Base-by-base conservation (phyloP, 1,140 invertebrate species). In the Tachypleus tridentatus region DNA sequence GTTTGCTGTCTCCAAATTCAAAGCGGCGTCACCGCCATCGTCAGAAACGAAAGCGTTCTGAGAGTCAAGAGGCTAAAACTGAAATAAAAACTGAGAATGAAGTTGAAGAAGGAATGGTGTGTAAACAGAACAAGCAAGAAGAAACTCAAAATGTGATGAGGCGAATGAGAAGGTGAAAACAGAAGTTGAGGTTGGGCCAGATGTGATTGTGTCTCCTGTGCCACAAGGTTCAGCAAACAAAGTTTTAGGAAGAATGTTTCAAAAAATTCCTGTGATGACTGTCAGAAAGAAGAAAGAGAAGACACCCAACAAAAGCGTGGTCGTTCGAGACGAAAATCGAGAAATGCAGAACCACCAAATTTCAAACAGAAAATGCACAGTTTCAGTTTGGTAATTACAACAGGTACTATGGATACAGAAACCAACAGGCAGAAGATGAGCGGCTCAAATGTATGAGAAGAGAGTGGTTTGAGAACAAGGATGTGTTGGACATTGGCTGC, bases 361-460 rank as follows among this genome's bases (percentile, higher is more conserved):
- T 60, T 65, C 54, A 61, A 60, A 60, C 6, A 49, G 7, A 61
- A 62, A 60, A 66, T 53, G 58, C 57, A 60, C 81, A 82, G 72
- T 98, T 93, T 78, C 87, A 91, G 65, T 95, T 89, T 82, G 95
- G 95, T 57, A 98, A 98, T 78, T 98, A 97, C 77, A 90, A 93
- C 75, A 86, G 91, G 74, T 98, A 98, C 80, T 97, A 97, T 76
- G 94, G 94, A 7, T 97, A 97, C 76, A 81, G 93, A 49, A 96
- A 94, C 77, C 82, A 86, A 58, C 86, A 87, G 65, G 59, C 70
- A 49, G 79, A 85, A 65, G 96, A 98, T 78, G 79, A 86, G 50
- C 82, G 97, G 60, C 77, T 98, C 58, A 83, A 84, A 68, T 84
- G 87, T 61, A 88, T 99, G 67, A 84, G 89, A 67, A 79, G 82